A percentile compares a stretch with the other conserved stretches of the same genome.
These are phyloP conservation scores for Lasioglossum pauxillum DNA, from an alignment of 2,888 invertebrate species.

Conservation along the genomic window DNA sequence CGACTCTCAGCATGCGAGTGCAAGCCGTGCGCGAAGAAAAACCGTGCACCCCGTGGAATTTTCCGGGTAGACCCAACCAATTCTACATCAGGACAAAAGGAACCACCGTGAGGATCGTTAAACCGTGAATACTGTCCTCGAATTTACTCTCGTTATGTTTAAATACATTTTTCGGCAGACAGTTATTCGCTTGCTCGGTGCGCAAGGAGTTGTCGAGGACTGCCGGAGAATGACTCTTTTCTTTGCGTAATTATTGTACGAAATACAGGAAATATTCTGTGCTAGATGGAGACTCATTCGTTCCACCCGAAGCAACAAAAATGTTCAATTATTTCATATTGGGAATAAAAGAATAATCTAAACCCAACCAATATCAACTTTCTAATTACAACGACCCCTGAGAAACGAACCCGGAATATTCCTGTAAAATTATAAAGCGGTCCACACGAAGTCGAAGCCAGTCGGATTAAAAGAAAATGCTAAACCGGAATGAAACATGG, in stretches of 20 bases:
- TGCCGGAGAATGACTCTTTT: not conserved
- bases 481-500: not conserved
- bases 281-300: not conserved
- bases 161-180: not conserved
- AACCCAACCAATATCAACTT: not conserved
- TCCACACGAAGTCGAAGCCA: not conserved
- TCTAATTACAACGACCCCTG: not conserved
- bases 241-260: not conserved
- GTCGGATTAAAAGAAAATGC: not conserved
- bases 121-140: not conserved
- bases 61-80: not conserved
- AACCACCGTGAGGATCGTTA: not conserved
- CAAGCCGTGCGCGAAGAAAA: not conserved
- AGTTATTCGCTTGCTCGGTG: not conserved
- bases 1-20: constrained; percentile 29
- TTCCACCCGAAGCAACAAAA: not conserved
- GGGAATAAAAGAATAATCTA: too few relatives aligned
- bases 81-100: not conserved
- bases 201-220: not conserved
- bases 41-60: constrained; percentile 12
- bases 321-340: not conserved
- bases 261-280: not conserved
- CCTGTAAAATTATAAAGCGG: not conserved
- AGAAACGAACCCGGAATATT: not conserved
- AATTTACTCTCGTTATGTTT: not conserved